Base-by-base conservation (phyloP, 2,888 invertebrate genomes). In the Pollenia angustigena region DNA sequence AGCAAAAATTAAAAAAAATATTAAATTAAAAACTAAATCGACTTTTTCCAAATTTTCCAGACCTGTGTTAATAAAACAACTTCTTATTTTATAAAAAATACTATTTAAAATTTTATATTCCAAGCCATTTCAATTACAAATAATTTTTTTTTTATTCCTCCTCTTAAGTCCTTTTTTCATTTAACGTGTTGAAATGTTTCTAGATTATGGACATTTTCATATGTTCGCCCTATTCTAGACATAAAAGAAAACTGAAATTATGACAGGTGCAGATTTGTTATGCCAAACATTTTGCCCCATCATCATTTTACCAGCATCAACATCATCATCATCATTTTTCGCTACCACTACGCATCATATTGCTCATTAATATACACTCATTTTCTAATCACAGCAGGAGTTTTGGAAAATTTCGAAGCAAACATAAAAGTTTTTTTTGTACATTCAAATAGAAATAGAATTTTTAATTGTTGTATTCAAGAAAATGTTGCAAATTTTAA, bases 221-320 rank as follows among this genome's bases (percentile, higher is more conserved):
- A 46, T 14, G 14, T 46, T 7, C 2, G 2, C 46, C 14, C 0
- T 46, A 6, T 7, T 44, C 10, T 9, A 72, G 12, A 32, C 32
- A 14, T 12, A 10, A 40, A 12, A 56, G 54, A 54, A 44, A 44
- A 6, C n/a, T 60, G 12, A 62, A 62, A 16, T 54, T 40, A 72
- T 56, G 48, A 18, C 81, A 69, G 68, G 40, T 75, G 75, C 32
- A 75, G 58, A 60, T 75, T 75, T 75, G 18, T 44, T 66, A 12
- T 23, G 16, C 14, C 46, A 40, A 66, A 56, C 6, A 52, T 46
- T 54, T 64, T 74, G 42, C 23, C 64, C 54, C 64, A 42, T 42
- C 56, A 66, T 4, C 56, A 79, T n/a, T 11, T 44, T 79, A 23
- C 23, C 23, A 23, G 23, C 23, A 23, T 23, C 23, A 23, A n/a